Percentiles rank a stretch among this genome's conserved stretches.
These are phyloP conservation scores for Zophobas morio DNA, from an alignment of 1,140 invertebrate genomes.

Conservation along the genomic window DNA sequence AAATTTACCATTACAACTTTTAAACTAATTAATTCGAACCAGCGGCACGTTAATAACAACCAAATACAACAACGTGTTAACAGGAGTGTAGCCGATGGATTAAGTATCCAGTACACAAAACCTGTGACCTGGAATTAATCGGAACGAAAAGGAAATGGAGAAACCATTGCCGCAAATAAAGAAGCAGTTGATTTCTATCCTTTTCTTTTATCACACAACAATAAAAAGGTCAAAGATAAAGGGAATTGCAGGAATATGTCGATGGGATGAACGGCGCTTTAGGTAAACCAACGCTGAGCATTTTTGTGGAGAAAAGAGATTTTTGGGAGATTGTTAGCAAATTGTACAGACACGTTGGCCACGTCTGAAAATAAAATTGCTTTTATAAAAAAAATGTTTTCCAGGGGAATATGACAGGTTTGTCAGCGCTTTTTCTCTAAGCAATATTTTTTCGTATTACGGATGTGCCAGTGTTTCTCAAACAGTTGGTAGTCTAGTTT, in stretches of 20 bases:
- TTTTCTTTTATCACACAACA: constrained; percentile 29
- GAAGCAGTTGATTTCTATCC: background rate
- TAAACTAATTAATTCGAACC: constrained; percentile 9
- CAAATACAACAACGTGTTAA: constrained; percentile 8
- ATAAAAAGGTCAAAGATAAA: constrained; percentile 32
- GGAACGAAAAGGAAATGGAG: constrained; percentile 5
- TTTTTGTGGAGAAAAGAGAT: background rate
- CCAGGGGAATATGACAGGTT: no score
- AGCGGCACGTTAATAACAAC: constrained; percentile 9
- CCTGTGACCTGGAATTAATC: constrained; percentile 18
- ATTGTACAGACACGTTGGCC: no score
- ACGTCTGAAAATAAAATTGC: no score
- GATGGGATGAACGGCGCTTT: background rate
- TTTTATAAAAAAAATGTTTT: no score
- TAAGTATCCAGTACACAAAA: background rate
- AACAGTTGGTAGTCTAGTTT: no score
- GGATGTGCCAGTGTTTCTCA: no score
- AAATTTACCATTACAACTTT: background rate
- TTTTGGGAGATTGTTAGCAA: background rate
- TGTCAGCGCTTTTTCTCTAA: no score
- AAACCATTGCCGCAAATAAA: background rate
- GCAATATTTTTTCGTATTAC: no score
- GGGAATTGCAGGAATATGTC: constrained; percentile 14
- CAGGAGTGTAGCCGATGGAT: constrained; percentile 7
- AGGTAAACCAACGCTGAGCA: background rate